phyloP scores from a whole-genome alignment of 2,797 vertebrate species.

The Remorina albescens region DNA sequence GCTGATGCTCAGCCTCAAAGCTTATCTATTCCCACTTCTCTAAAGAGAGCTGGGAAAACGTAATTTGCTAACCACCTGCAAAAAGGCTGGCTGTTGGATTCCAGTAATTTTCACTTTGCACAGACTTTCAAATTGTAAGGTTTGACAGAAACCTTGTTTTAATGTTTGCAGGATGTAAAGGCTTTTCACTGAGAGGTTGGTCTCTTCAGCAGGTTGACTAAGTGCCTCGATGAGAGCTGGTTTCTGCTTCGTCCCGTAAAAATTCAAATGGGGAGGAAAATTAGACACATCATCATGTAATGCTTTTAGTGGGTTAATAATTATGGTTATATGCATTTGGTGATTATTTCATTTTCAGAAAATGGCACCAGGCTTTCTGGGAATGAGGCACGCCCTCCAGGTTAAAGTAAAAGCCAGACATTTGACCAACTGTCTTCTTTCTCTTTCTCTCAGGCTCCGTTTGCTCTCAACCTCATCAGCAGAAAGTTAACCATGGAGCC shows the following conservation, averaged over 20 bases:
- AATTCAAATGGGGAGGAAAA: slow-evolving; percentile 29
- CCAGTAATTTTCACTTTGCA: not conserved
- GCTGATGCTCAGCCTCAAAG: no score
- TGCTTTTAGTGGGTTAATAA: slow-evolving; percentile 60
- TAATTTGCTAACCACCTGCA: not conserved
- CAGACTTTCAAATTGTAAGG: not conserved
- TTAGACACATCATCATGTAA: slow-evolving; percentile 39
- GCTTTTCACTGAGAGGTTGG: slow-evolving; percentile 7
- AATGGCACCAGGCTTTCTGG: slow-evolving; percentile 11
- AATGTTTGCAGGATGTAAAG: not conserved
- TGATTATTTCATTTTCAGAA: slow-evolving; percentile 40
- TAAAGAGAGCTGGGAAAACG: not conserved
- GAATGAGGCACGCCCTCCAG: not conserved
- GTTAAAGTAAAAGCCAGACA: not conserved
- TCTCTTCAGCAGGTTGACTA: slow-evolving; percentile 40
- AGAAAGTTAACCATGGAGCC: slow-evolving; percentile 91
- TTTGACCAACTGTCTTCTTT: not conserved
- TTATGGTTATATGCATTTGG: slow-evolving; percentile 37
- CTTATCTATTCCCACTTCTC: no score
- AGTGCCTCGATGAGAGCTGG: slow-evolving; percentile 50
- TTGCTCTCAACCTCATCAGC: slow-evolving; percentile 90
- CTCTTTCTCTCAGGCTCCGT: slow-evolving; percentile 81
- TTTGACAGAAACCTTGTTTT: not conserved
- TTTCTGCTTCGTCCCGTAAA: not conserved
- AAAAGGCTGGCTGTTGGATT: not conserved